Base-by-base conservation (phyloP, 1,140 invertebrate genomes). In the Brachystomella parvula region DNA sequence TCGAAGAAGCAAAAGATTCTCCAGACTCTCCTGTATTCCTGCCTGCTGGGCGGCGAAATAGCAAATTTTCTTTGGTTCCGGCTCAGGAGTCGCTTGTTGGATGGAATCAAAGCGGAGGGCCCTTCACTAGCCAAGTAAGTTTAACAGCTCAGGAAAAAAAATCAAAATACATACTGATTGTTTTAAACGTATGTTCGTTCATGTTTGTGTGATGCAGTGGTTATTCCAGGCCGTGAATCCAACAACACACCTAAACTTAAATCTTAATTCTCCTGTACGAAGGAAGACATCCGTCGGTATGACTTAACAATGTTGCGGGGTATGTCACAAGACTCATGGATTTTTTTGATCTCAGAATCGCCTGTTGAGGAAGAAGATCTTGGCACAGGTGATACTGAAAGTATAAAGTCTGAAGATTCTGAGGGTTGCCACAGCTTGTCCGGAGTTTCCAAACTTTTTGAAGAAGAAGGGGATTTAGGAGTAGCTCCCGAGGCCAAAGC, bases 361-460 rank as follows among this genome's bases (percentile, higher is more conserved):
- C n/a, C n/a, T n/a, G n/a, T n/a, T n/a, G n/a, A n/a, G n/a, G n/a
- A 31, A 60, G 31, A 33, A 28, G 57, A 60, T 19, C 15, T 17
- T 19, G 2, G n/a, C n/a, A n/a, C 17, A 65, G 49, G 17, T 58
- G 69, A 73, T 35, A 63, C 49, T 17, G 70, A 71, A 19, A 70
- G 67, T 3, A 47, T 73, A 1, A 65, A 61, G 29, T 71, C 70
- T 17, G 56, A 24, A 33, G 72, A 73, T 49, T 71, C 70, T 17
- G 71, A 72, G 57, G 65, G 63, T 31, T 70, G 59, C 56, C 63
- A 72, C 33, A 74, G 74, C 53, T 69, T 75, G 15, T 30, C 79
- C 56, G 82, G 81, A 6, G 76, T 83, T 53, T 53, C 49, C 3
- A 53, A 53, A 53, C 21, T 53, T 12, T 53, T 53, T 53, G 49